A percentile compares a stretch with the other conserved stretches of the same genome.
These are phyloP conservation scores for Porites evermanni DNA, from an alignment of 92 coral and sea anemone species.

Conservation along the genomic window DNA sequence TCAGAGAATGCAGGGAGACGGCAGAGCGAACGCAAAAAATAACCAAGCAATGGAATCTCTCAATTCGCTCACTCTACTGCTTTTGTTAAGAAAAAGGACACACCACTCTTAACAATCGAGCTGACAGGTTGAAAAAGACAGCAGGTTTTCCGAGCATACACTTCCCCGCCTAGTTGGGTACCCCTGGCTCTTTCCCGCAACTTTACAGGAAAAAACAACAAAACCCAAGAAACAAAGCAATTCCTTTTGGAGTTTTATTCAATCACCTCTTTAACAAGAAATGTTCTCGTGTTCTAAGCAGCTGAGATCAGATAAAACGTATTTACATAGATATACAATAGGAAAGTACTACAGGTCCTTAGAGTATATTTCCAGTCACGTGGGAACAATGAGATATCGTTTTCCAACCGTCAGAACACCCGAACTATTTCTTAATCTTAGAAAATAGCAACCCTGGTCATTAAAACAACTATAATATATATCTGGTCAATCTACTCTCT, in stretches of 20 bases:
- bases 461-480: neutral
- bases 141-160: too few species aligned
- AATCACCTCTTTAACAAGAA: neutral
- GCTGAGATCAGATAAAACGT: neutral
- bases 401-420: neutral
- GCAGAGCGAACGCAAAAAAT: too few species aligned
- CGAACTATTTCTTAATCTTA: neutral
- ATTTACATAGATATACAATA: neutral
- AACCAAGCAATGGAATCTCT: too few species aligned
- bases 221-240: neutral
- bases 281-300: neutral
- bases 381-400: too few species aligned
- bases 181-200: neutral
- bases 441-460: neutral
- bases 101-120: too few species aligned
- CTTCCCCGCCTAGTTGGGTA: too few species aligned
- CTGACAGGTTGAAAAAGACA: too few species aligned
- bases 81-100: too few species aligned
- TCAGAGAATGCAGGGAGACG: too few species aligned
- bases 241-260: conserved; percentile 11
- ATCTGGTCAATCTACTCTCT: neutral
- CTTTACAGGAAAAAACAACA: neutral
- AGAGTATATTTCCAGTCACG: too few species aligned
- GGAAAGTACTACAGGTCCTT: neutral
- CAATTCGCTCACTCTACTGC: too few species aligned